Evolutionary conservation across 2,888 invertebrate genomes (phyloP).

Genomic region (Bimastos eiseni): DNA sequence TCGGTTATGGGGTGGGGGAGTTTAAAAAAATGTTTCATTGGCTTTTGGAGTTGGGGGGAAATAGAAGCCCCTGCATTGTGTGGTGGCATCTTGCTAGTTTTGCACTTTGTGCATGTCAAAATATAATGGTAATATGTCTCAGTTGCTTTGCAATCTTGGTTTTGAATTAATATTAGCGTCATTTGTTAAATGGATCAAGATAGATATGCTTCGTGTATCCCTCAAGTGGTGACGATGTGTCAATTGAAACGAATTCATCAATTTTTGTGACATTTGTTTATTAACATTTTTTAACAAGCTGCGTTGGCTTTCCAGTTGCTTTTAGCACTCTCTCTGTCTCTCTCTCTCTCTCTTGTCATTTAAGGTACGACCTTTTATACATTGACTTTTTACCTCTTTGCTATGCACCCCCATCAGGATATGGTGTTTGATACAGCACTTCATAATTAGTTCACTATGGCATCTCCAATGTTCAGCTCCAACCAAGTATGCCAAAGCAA

Average conservation of each 20-base stretch:
- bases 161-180: neutral
- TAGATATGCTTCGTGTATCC: neutral
- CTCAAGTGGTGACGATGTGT: neutral
- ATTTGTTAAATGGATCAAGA: neutral
- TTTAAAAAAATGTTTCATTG: no score
- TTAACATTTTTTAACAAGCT: neutral
- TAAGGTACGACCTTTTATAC: neutral
- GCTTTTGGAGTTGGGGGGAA: no score
- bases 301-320: no score
- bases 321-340: no score
- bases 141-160: neutral
- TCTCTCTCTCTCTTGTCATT: no score
- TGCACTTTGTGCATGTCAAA: neutral
- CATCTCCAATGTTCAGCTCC: neutral
- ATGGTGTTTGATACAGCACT: neutral
- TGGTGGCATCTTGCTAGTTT: no score
- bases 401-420: neutral
- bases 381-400: neutral
- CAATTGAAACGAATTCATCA: neutral
- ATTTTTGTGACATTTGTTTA: neutral
- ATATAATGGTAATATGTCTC: conserved; percentile 13
- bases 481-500: neutral
- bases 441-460: neutral
- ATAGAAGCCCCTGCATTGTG: no score
- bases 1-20: no score